Percentiles rank a stretch among this genome's conserved stretches.
Conservation (phyloP, 2,113 vertebrate species). For the Donacobius atricapilla region DNA sequence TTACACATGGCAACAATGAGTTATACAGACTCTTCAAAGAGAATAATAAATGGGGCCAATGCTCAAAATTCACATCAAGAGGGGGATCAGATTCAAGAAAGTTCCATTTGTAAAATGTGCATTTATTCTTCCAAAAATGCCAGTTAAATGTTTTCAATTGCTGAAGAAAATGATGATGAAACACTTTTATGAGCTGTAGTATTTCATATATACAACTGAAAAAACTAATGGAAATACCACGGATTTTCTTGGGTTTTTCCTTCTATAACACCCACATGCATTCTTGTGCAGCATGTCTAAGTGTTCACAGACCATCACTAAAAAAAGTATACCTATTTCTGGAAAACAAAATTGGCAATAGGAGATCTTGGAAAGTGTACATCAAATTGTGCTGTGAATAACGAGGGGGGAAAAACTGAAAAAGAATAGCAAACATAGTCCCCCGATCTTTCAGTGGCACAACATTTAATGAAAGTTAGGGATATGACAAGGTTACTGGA, state of each 20-base stretch:
- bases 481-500: background rate
- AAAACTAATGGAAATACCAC: background rate
- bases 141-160: background rate
- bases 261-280: background rate
- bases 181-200: background rate
- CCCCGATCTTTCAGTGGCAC: background rate
- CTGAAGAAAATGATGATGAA: background rate
- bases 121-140: background rate
- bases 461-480: background rate
- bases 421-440: background rate
- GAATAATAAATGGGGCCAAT: background rate
- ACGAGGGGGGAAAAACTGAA: accelerated
- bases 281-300: background rate
- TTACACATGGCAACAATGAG: too few relatives aligned
- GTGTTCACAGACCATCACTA: background rate
- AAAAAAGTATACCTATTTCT: background rate
- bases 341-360: background rate
- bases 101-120: background rate
- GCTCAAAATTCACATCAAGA: background rate
- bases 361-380: background rate
- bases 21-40: background rate
- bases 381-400: background rate
- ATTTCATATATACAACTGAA: background rate
- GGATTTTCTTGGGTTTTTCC: background rate
- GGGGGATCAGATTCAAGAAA: background rate